Evolutionary conservation across 2,888 invertebrate genomes (phyloP).

Genomic region (Aplocera efformata): DNA sequence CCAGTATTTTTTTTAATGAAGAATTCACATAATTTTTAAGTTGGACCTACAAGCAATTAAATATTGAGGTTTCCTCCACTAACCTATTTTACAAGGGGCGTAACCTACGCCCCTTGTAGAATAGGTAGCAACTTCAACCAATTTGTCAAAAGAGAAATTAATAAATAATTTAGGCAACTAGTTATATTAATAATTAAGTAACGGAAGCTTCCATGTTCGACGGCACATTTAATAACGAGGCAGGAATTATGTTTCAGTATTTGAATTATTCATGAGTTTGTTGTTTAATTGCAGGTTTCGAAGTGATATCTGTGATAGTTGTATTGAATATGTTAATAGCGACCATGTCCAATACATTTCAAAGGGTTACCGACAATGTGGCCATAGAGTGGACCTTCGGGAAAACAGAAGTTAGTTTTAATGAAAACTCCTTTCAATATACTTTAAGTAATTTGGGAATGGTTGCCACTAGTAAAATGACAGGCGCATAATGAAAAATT

Average conservation of each 20-base stretch:
- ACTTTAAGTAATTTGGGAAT: too few species aligned
- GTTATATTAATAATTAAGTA: constrained; percentile 12
- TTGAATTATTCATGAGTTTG: constrained; percentile 15
- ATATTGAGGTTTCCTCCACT: too few species aligned
- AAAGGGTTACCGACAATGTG: constrained; percentile 84
- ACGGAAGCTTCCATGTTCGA: constrained; percentile 16
- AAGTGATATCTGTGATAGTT: constrained; percentile 86
- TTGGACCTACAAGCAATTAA: too few species aligned
- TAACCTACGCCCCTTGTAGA: too few species aligned
- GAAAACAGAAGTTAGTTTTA: constrained; percentile 77
- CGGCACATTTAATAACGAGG: constrained; percentile 3
- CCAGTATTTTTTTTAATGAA: too few species aligned
- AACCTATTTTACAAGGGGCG: too few species aligned
- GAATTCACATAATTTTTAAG: too few species aligned
- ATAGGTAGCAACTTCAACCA: too few species aligned
- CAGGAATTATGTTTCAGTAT: constrained; percentile 7
- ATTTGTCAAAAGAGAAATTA: too few species aligned
- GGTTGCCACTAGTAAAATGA: too few species aligned
- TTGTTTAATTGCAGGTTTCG: constrained; percentile 71
- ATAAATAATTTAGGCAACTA: neutral
- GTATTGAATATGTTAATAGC: constrained; percentile 89
- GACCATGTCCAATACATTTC: constrained; percentile 89
- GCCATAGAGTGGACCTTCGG: constrained; percentile 89
- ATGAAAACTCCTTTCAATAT: constrained; percentile 15
- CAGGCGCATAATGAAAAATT: too few species aligned